Evolutionary conservation across 2,888 invertebrate species (phyloP).

Genomic region (Harpalus rubripes): DNA sequence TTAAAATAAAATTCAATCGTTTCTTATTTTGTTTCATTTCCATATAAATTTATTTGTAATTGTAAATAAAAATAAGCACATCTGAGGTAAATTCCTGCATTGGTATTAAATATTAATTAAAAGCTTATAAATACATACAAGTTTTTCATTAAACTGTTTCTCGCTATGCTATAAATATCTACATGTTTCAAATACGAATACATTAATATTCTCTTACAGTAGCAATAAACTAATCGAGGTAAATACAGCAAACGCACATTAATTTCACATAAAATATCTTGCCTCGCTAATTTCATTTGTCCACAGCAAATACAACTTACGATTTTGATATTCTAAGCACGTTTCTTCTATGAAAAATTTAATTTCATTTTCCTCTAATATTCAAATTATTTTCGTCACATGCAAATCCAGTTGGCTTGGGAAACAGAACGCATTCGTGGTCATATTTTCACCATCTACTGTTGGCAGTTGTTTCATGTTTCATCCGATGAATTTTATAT

Average conservation of each 20-base stretch:
- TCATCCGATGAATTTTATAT: slow-evolving; percentile 54
- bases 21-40: too few relatives aligned
- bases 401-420: slow-evolving; percentile 38
- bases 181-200: not conserved
- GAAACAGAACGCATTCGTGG: slow-evolving; percentile 9
- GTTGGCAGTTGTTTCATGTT: slow-evolving; percentile 34
- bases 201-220: not conserved
- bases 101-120: too few relatives aligned
- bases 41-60: too few relatives aligned
- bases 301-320: slow-evolving; percentile 35
- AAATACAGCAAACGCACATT: not conserved
- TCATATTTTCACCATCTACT: not conserved
- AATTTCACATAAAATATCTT: slow-evolving; percentile 17
- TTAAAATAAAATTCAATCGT: too few relatives aligned
- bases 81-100: too few relatives aligned
- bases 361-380: slow-evolving; percentile 54
- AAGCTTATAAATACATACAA: too few relatives aligned
- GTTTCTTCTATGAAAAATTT: slow-evolving; percentile 48
- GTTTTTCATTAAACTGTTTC: too few relatives aligned
- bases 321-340: slow-evolving; percentile 25
- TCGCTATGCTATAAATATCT: not conserved
- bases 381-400: slow-evolving; percentile 56
- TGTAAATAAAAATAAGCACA: too few relatives aligned
- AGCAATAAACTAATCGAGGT: slow-evolving; percentile 18
- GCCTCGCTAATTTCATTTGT: slow-evolving; percentile 35